Evolutionary conservation across 1,140 invertebrate species (phyloP), one percentile per base, ranked within the genome.

Genomic region (Pissodes strobi): DNA sequence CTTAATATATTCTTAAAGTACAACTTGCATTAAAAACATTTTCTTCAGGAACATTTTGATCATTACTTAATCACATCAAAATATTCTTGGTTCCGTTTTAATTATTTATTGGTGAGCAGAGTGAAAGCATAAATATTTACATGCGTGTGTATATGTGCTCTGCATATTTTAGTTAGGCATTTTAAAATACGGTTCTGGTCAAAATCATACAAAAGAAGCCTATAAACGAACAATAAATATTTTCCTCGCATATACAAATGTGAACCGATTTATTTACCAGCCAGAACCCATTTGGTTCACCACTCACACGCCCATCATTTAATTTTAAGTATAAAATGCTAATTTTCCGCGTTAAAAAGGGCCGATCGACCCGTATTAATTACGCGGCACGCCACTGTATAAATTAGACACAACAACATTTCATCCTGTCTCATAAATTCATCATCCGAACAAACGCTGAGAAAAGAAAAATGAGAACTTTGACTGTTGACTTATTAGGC

Each of bases 301-400:
- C 41, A 43, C 55, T 57, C 55, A 57, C 41, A 57, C 55, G 55
- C n/a, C 15, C 38, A 21, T 57, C 55, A 18, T 46, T 25, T 22
- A 30, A 57, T 57, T 57, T 57, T 45, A 57, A 38, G 55, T 57
- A 57, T 57, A 57, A 57, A 57, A 57, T 57, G 55, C 55, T 45
- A 57, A 57, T 57, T 57, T 57, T 45, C 55, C 55, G 41, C 55
- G 25, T 57, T 57, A 45, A 57, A 56, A 57, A 57, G 55, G 55
- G 38, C 55, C 55, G 55, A 57, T 15, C 39, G 13, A 45, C 41
- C 55, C 39, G 18, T 45, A 57, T 57, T 57, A 57, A 57, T 57
- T 51, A 61, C 58, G 6, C 58, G 6, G 58, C 58, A 51, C 43
- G 48, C 58, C 58, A 49, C 58, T 49, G 58, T 49, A 61, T 61